A percentile compares a stretch with the other conserved stretches of the same genome.
phyloP scores from a whole-genome alignment of 2,113 vertebrate species.

The Coryphaenoides rupestris region DNA sequence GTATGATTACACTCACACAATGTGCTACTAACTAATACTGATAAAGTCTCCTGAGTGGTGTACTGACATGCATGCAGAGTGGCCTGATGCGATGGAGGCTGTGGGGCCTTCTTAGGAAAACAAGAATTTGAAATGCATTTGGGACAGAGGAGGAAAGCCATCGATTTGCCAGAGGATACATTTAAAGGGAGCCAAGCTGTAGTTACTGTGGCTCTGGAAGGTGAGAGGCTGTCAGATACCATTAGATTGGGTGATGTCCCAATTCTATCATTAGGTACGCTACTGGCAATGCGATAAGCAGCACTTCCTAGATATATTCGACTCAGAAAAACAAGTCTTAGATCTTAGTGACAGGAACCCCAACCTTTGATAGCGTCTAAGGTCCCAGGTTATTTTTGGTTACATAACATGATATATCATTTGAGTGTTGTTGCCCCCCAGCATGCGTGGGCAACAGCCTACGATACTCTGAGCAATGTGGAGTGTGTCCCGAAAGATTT shows the following conservation, averaged over 20 bases:
- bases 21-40: too few species aligned
- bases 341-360: background rate
- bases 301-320: background rate
- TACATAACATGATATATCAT: too few species aligned
- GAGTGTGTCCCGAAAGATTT: too few species aligned
- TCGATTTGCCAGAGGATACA: constrained; percentile 27
- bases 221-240: constrained; percentile 18
- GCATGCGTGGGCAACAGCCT: too few species aligned
- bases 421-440: too few species aligned
- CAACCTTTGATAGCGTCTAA: background rate
- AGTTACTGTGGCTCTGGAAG: constrained; percentile 25
- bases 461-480: too few species aligned
- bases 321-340: background rate
- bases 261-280: constrained; percentile 17
- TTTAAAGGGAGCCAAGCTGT: constrained; percentile 20
- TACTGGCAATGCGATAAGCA: constrained; percentile 10
- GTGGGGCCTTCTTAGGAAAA: constrained; percentile 7
- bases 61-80: background rate
- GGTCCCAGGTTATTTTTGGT: too few species aligned
- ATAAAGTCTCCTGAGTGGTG: background rate
- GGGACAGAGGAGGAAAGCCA: constrained; percentile 16
- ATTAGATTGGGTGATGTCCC: constrained; percentile 26
- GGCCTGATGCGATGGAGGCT: constrained; percentile 3
- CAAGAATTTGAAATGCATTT: constrained; percentile 21
- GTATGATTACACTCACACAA: too few species aligned